Base-by-base conservation (phyloP, 2,888 invertebrate genomes). In the Dendrolimus pini region DNA sequence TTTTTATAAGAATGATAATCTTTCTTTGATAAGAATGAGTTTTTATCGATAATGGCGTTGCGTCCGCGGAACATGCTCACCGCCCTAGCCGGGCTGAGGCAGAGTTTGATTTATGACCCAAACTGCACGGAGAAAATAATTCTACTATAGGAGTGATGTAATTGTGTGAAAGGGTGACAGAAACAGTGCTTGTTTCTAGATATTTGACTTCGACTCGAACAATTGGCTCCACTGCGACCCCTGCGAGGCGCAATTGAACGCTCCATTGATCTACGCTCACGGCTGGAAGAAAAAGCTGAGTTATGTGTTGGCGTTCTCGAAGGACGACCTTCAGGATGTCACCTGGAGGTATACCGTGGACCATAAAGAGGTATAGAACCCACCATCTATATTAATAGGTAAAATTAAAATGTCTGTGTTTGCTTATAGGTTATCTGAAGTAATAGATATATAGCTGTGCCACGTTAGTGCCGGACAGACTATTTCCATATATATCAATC, bases 141-240 rank as follows among this genome's bases (percentile, higher is more conserved):
- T n/a, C n/a, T n/a, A n/a, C n/a, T n/a, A n/a, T 30, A 30, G 6
- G 0, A 30, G 18, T 30, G 6, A 30, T 30, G 30, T 30, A 30
- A 30, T 30, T 30, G 3, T 30, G 6, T 30, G 6, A 6, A 6
- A 30, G 30, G 30, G 30, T 30, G 30, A 30, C 6, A 30, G 30
- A 30, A 6, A 0, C 30, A 18, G 18, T 1, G 18, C 18, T 13
- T 13, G 53, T 18, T 1, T 3, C 41, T 67, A 98, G 94, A 94
- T 98, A 0, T 98, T 93, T 87, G 96, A 96, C 9, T 88, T 92
- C 60, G 91, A 93, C 0, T 93, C 94, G 59, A 92, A 93, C 66
- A 92, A 94, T 55, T 99, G 99, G 99, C 75, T 99, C 7, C 99
- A 99, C 83, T 94, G 95, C 68, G 99, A 99, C 89, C 96, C 99